phyloP scores from a whole-genome alignment of 2,888 invertebrate genomes.

The Halocaridina rubra region DNA sequence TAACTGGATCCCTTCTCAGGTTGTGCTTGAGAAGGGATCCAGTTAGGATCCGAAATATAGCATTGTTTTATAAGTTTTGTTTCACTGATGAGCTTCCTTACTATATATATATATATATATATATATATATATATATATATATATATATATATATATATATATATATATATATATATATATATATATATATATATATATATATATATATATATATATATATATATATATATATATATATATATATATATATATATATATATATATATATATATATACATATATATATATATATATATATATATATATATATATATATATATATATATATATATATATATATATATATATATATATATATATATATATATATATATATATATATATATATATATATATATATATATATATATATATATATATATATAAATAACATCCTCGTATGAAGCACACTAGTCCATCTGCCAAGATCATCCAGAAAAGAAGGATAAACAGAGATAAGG shows the following conservation, averaged over 20 bases:
- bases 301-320: slow-evolving; percentile 12
- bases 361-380: not conserved
- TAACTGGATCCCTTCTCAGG: no score
- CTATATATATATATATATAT: not conserved
- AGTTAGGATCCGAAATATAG: no score
- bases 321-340: not conserved
- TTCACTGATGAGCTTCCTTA: no score
- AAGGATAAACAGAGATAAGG: no score
- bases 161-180: not conserved
- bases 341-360: not conserved
- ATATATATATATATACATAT: not conserved
- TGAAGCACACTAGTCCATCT: not conserved
- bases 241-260: not conserved
- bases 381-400: slow-evolving; percentile 5
- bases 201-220: not conserved
- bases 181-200: not conserved
- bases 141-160: not conserved
- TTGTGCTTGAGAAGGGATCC: no score
- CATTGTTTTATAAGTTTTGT: no score
- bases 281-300: slow-evolving; percentile 16
- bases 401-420: not conserved
- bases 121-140: not conserved
- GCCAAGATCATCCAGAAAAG: no score
- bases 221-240: not conserved
- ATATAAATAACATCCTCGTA: not conserved